A percentile compares a stretch with the other conserved stretches of the same genome.
phyloP scores from a whole-genome alignment of 1,140 invertebrate genomes.

The Anadara kagoshimensis region DNA sequence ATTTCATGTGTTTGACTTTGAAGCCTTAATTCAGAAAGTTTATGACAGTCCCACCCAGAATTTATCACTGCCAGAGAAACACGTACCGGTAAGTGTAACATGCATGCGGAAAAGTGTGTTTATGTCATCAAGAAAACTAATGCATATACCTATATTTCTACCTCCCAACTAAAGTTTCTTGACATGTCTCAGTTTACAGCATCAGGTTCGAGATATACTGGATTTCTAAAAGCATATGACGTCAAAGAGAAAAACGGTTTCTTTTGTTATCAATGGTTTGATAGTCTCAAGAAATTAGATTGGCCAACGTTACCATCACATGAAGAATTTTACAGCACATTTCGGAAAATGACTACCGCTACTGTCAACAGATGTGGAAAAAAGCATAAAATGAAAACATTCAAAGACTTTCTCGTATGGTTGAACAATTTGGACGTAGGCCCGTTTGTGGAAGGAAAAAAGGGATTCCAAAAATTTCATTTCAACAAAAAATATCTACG shows the following conservation, averaged over 20 bases:
- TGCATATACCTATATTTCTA: constrained; percentile 28
- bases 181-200: constrained; percentile 43
- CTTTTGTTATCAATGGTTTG: constrained; percentile 41
- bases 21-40: constrained; percentile 12
- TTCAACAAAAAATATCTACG: background rate
- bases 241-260: constrained; percentile 42
- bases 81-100: constrained; percentile 13
- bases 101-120: constrained; percentile 11
- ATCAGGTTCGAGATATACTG: constrained; percentile 34
- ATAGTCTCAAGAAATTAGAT: constrained; percentile 9
- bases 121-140: constrained; percentile 36
- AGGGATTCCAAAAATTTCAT: constrained; percentile 5
- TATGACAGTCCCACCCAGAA: background rate
- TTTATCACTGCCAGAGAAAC: constrained; percentile 5
- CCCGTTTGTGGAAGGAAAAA: constrained; percentile 6
- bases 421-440: constrained; percentile 24
- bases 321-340: constrained; percentile 40
- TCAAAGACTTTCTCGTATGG: constrained; percentile 31
- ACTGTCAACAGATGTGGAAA: constrained; percentile 36
- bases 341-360: constrained; percentile 30
- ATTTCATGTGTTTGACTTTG: constrained; percentile 30
- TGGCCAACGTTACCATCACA: constrained; percentile 14
- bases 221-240: constrained; percentile 46
- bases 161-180: constrained; percentile 7
- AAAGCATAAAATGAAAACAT: constrained; percentile 32